phyloP scores from a whole-genome alignment of 2,113 vertebrate genomes.

The Glaucomys volans region DNA sequence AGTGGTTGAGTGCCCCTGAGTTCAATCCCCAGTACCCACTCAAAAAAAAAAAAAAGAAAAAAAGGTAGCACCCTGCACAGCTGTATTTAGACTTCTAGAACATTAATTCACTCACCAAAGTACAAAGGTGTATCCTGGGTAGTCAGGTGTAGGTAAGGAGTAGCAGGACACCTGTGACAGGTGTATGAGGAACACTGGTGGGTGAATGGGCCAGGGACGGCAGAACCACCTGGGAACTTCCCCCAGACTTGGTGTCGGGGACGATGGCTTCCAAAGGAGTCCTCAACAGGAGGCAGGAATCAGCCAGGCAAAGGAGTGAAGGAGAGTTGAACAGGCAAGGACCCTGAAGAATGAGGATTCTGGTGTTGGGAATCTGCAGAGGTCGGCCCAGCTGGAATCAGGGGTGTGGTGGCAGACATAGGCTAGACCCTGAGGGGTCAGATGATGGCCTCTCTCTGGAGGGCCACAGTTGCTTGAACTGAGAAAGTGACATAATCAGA shows the following conservation, averaged over 20 bases:
- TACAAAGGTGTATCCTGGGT: not conserved
- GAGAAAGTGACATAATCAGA: not conserved
- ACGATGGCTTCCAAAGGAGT: too few relatives aligned
- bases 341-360: not conserved
- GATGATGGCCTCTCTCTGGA: not conserved
- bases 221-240: too few relatives aligned
- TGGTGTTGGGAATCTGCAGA: too few relatives aligned
- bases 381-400: not conserved
- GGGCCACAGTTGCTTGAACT: not conserved
- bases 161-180: not conserved
- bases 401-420: not conserved
- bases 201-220: too few relatives aligned
- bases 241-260: not conserved
- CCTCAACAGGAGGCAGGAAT: not conserved
- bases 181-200: accelerated
- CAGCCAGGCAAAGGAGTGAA: not conserved
- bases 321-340: not conserved
- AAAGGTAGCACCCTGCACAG: not conserved
- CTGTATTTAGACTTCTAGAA: not conserved
- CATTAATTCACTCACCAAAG: not conserved
- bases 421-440: too few relatives aligned
- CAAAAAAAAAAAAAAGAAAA: too few relatives aligned
- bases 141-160: too few relatives aligned
- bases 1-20: too few relatives aligned
- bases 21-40: too few relatives aligned